A percentile compares a stretch with the other conserved stretches of the same genome.
Conservation (phyloP, 2,888 invertebrate genomes). For the Caprella mutica region DNA sequence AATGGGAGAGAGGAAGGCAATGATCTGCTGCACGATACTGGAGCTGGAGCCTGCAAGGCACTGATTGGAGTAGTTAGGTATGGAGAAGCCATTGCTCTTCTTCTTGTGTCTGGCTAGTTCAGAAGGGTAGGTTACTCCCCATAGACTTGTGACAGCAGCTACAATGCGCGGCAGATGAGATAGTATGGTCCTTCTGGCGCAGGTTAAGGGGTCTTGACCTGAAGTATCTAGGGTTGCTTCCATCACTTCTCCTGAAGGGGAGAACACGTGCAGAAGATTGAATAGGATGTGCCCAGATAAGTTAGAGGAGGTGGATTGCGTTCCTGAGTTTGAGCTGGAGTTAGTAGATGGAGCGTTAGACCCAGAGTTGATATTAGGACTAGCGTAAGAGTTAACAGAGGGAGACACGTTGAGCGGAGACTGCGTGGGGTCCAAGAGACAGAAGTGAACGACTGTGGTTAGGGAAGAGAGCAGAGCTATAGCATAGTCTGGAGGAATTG, state of each 20-base stretch:
- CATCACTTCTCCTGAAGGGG: conserved; percentile 48
- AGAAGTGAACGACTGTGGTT: conserved; percentile 67
- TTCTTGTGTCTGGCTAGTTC: conserved; percentile 48
- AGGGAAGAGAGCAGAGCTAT: conserved; percentile 64
- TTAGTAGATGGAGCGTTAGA: conserved; percentile 43
- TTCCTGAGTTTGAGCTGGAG: conserved; percentile 45
- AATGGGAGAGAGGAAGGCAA: conserved; percentile 72
- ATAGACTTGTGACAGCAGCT: conserved; percentile 62
- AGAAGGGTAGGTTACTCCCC: conserved; percentile 55
- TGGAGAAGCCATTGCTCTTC: conserved; percentile 21
- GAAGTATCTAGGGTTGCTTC: conserved; percentile 42
- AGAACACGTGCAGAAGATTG: conserved; percentile 68
- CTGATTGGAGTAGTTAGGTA: conserved; percentile 12
- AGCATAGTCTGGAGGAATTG: conserved; percentile 60
- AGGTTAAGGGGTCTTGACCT: conserved; percentile 34
- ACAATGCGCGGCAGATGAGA: conserved; percentile 69
- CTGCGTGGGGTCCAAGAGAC: conserved; percentile 51
- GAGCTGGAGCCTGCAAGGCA: conserved; percentile 50
- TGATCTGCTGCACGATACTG: conserved; percentile 61
- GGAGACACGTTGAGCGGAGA: conserved; percentile 39
- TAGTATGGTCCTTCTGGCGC: conserved; percentile 59
- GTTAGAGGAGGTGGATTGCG: conserved; percentile 34
- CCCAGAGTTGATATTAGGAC: conserved; percentile 47
- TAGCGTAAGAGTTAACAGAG: conserved; percentile 49
- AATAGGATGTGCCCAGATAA: conserved; percentile 57